Conservation (phyloP, 2,888 invertebrate species). For the Oegoconia quadripuncta region DNA sequence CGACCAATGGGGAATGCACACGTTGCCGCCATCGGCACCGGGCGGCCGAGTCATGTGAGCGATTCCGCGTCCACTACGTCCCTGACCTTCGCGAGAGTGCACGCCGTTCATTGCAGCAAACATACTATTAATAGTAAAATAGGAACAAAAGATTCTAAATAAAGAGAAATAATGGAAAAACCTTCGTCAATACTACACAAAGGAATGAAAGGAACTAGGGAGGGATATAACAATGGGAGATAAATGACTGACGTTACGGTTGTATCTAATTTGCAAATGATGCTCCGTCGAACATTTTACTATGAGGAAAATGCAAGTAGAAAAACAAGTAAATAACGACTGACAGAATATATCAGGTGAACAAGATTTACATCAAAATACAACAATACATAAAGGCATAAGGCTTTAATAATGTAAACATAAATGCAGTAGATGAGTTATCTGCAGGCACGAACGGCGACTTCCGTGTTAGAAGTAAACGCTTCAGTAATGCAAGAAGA, state of each 20-base stretch:
- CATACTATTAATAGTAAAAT: constrained; percentile 28
- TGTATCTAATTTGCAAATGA: constrained; percentile 27
- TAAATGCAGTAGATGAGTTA: constrained; percentile 8
- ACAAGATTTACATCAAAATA: constrained; percentile 5
- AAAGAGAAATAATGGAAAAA: constrained; percentile 20
- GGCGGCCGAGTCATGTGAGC: constrained; percentile 59
- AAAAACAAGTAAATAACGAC: neutral
- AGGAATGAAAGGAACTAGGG: constrained; percentile 34
- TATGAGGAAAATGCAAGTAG: constrained; percentile 17
- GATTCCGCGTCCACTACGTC: constrained; percentile 43
- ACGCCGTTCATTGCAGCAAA: constrained; percentile 37
- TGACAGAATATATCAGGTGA: neutral
- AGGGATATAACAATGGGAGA: constrained; percentile 30
- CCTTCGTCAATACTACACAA: constrained; percentile 24
- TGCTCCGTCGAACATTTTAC: constrained; percentile 21
- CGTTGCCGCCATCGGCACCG: too few relatives aligned
- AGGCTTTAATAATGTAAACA: constrained; percentile 13
- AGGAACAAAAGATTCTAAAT: constrained; percentile 13
- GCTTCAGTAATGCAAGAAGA: constrained; percentile 41
- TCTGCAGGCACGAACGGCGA: constrained; percentile 16
- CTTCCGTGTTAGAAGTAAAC: constrained; percentile 41
- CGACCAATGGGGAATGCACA: constrained; percentile 55
- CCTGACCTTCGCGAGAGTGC: constrained; percentile 61
- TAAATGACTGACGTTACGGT: constrained; percentile 25
- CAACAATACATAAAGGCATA: constrained; percentile 4